These are phyloP conservation scores for Drosophila siamana DNA, from an alignment of 2,888 invertebrate species.

Conservation along the genomic window DNA sequence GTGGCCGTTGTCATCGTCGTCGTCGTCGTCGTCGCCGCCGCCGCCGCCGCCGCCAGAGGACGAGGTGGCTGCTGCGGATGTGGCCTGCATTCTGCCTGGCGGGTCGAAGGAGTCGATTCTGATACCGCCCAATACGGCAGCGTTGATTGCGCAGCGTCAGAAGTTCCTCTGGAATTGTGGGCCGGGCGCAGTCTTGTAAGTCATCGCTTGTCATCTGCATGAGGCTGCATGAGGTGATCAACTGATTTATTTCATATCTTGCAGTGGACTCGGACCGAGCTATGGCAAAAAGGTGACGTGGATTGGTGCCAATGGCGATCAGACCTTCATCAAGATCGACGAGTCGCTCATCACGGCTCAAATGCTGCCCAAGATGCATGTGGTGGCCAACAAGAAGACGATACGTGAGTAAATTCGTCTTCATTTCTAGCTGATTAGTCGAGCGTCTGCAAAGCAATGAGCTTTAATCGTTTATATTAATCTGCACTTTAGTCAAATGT, in stretches of 20 bases:
- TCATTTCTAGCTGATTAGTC: no score
- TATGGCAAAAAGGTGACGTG: conserved; percentile 95
- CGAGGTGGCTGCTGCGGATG: conserved; percentile 33
- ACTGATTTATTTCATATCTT: neutral
- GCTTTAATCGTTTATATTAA: no score
- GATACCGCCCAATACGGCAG: conserved; percentile 62
- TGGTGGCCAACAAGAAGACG: conserved; percentile 94
- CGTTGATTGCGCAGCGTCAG: conserved; percentile 83
- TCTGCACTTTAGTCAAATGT: no score
- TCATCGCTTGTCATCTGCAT: no score
- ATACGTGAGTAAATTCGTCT: conserved; percentile 93
- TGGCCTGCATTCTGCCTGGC: conserved; percentile 57
- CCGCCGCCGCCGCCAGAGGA: conserved; percentile 23
- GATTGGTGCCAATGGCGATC: conserved; percentile 98
- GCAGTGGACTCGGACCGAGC: conserved; percentile 90
- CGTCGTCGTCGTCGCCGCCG: conserved; percentile 4
- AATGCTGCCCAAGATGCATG: conserved; percentile 93
- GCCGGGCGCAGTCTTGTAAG: conserved; percentile 85
- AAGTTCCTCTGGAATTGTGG: conserved; percentile 85
- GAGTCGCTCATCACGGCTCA: conserved; percentile 96
- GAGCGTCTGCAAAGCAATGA: no score
- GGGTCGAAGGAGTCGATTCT: conserved; percentile 75
- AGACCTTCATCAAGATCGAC: conserved; percentile 96
- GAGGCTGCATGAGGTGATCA: no score
- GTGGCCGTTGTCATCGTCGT: neutral